A percentile compares a stretch with the other conserved stretches of the same genome.
Evolutionary conservation across 2,888 invertebrate species (phyloP).

Genomic region (Cartodere bifasciata): DNA sequence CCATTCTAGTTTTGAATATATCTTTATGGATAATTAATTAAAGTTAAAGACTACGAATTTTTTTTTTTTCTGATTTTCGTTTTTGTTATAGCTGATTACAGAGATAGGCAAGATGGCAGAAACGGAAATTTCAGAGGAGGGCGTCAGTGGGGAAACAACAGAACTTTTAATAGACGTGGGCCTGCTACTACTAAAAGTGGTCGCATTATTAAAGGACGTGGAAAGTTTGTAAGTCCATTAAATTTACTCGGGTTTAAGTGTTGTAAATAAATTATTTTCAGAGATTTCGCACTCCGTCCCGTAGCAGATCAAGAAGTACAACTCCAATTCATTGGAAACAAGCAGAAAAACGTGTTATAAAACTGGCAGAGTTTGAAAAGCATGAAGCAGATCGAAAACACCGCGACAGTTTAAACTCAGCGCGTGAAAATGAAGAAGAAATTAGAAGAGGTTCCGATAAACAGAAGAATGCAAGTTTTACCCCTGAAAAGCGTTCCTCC

Average conservation of each 20-base stretch:
- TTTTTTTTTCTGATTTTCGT: constrained; percentile 3
- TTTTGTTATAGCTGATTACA: constrained; percentile 2
- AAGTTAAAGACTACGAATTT: too few relatives aligned
- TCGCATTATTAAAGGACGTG: constrained; percentile 80
- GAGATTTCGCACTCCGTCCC: constrained; percentile 78
- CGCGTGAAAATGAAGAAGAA: constrained; percentile 7
- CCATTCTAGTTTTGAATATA: too few relatives aligned
- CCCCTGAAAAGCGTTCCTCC: constrained; percentile 15
- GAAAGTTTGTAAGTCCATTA: constrained; percentile 75
- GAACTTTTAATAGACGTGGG: constrained; percentile 25
- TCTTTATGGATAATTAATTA: too few relatives aligned
- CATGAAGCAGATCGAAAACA: constrained; percentile 53
- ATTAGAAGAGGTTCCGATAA: constrained; percentile 12
- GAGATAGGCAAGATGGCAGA: constrained; percentile 18
- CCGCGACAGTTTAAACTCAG: constrained; percentile 39
- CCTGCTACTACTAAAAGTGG: constrained; percentile 58
- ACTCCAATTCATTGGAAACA: constrained; percentile 94
- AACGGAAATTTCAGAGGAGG: constrained; percentile 21
- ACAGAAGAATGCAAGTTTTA: too few relatives aligned
- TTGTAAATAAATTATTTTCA: constrained; percentile 29
- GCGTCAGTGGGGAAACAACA: constrained; percentile 32
- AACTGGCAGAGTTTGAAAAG: constrained; percentile 67
- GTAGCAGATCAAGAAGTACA: constrained; percentile 73
- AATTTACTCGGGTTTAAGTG: too few relatives aligned
- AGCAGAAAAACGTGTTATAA: constrained; percentile 74